Evolutionary conservation across 2,113 vertebrate genomes (phyloP), one percentile per base, ranked within the genome.

Genomic region (Chunga burmeisteri): DNA sequence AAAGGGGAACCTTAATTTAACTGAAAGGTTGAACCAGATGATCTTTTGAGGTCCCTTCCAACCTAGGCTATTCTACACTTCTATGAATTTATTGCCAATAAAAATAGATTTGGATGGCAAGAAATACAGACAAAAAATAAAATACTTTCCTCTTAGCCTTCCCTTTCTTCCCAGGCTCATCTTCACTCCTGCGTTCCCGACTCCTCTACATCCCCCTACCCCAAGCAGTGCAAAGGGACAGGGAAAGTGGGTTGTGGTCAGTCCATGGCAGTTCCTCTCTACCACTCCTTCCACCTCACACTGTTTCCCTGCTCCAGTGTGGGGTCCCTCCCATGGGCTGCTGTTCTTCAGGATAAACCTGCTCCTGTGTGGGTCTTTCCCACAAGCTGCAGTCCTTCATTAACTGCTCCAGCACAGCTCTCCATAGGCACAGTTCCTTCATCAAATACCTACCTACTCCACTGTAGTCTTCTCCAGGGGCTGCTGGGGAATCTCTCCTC

Each of bases 281-380:
- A 23, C 6, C 26, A 18, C 15, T 74, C 11, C 42, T 53, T 79
- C 13, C 9, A 61, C 25, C 34, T 62, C 25, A 66, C 0, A 2
- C 21, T 42, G 29, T 25, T 56, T 26, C 30, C 9, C 6, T 42
- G 50, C 29, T 82, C 22, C 44, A 53, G 9, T 10, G 11, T 16
- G 4, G 4, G 9, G 17, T n/a, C 21, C 10, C 29, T 56, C 6
- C 5, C 29, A 59, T 0, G 0, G 34, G 30, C 50, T 77, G 38
- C 6, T 42, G 34, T 46, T 25, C 74, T 62, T 62, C 49, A 81
- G 25, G 4, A 44, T 34, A 74, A 73, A 23, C 12, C 20, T 47
- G 26, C 27, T 68, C 13, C 40, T 52, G 20, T 0, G 2, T 10
- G 9, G 8, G 10, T n/a, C 66, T 36, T 70, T 78, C 36, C 19